Base-by-base conservation (phyloP, 2,113 vertebrate genomes). In the Hippocampus mohnikei region DNA sequence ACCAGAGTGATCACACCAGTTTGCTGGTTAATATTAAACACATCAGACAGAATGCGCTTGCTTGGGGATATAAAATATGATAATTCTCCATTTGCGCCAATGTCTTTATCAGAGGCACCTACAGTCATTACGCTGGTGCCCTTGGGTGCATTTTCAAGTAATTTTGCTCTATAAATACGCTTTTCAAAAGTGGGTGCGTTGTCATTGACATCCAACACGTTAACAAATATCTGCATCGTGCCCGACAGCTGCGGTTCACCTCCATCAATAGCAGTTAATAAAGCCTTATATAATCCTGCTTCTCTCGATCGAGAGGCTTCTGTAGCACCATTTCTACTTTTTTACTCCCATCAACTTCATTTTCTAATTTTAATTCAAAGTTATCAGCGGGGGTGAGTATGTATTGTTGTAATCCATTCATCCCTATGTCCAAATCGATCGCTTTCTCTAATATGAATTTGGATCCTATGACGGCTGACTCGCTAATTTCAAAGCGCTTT, bases 151-250 rank as follows among this genome's bases (percentile, higher is more conserved):
- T 92, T 90, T 58, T 94, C 93, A 0, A 7, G 52, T 6, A 94
- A 8, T 15, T 67, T 84, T 7, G 74, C 78, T 6, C 74, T 88
- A 50, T 94, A 94, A 6, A 44, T 27, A 0, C 82, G 58, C 70
- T 92, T 89, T 9, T 80, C 93, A 82, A 96, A 96, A 56, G 77
- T 9, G 1, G 95, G 95, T 0, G 93, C 93, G 0, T 96, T 96
- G 70, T 96, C 95, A 71, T 96, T 96, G n/a, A 58, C 72, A 61
- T 96, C 95, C 75, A 95, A 80, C 23, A 97, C 94, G 16, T 84
- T 84, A 21, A 97, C 69, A 4, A 48, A 21, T 21, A 91, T 81
- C 10, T 68, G 20, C 25, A 80, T 74, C 1, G 82, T 87, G 1
- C 89, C 87, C 0, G 87, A 86, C 79, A 87, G 81, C 53, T 78